phyloP scores from a whole-genome alignment of 2,113 vertebrate genomes.

The Fregata magnificens region DNA sequence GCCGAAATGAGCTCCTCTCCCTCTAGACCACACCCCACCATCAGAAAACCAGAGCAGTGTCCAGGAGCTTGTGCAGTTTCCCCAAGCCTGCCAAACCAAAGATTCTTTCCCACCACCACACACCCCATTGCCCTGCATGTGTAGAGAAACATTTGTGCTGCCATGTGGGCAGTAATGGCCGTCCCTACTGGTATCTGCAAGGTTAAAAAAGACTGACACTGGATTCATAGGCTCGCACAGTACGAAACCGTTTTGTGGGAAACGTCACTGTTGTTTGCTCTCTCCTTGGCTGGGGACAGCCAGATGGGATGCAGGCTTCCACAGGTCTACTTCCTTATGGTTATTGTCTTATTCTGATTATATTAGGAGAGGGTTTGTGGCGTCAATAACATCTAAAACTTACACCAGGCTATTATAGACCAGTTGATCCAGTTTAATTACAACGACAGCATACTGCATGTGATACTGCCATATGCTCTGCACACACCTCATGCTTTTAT shows the following conservation, averaged over 20 bases:
- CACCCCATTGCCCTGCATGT: fast-evolving
- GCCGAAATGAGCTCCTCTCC: background rate
- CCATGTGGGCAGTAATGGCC: background rate
- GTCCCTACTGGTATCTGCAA: background rate
- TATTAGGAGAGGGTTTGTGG: background rate
- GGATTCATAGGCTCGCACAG: background rate
- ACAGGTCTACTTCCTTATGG: background rate
- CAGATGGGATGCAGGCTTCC: background rate
- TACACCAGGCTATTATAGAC: background rate
- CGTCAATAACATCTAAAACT: background rate
- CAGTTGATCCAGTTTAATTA: background rate
- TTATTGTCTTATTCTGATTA: background rate
- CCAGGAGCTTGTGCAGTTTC: background rate
- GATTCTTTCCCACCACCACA: background rate
- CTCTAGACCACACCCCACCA: background rate
- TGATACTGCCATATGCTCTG: background rate
- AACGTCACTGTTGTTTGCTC: background rate
- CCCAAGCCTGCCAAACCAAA: background rate
- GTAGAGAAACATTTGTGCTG: background rate
- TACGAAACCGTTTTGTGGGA: background rate
- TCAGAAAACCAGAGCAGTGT: background rate
- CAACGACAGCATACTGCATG: background rate
- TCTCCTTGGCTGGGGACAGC: background rate
- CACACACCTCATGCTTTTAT: background rate
- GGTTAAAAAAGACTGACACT: background rate